Evolutionary conservation across 2,113 vertebrate genomes (phyloP), one percentile per base, ranked within the genome.

Genomic region (Eptatretus burgeri): DNA sequence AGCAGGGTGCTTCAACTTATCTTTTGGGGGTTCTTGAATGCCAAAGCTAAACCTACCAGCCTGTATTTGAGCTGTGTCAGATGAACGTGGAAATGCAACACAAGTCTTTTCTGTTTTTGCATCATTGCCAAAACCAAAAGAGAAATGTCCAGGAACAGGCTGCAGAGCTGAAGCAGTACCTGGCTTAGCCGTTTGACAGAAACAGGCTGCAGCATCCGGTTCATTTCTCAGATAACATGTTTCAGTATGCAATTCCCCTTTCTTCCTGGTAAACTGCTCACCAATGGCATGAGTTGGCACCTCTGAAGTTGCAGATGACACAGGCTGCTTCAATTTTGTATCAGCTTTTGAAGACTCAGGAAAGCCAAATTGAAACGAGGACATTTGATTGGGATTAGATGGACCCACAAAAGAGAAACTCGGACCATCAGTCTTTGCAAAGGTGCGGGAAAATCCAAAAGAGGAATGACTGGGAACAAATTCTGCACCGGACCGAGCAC

Each of bases 41-140:
- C 83, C 85, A 79, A 98, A 98, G 68, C 82, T 88, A 72, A 87
- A 86, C 10, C 77, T 79, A 49, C 66, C 70, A 64, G 71, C 5
- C 68, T 77, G 17, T 16, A 62, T 67, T 2, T 64, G 13, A 50
- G 78, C 73, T 70, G 79, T 71, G 27, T 41, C 27, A 41, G 27
- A 41, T 64, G 82, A 75, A 74, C 89, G 85, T 51, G 71, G 80
- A 71, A 89, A 91, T 13, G 74, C 75, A 63, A 77, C 75, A 70
- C 74, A 76, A 62, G 72, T 50, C 64, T 72, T n/a, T 50, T 74
- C 78, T 8, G 70, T 64, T 68, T 75, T 81, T 68, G 69, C 64
- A 66, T 68, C 74, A 7, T 70, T 75, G 65, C 68, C 74, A 65
- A 81, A 71, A 56, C 68, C 73, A 69, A 80, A 77, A 63, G 69